A percentile compares a stretch with the other conserved stretches of the same genome.
phyloP scores from a whole-genome alignment of 1,140 invertebrate species.

The Pinna nobilis region DNA sequence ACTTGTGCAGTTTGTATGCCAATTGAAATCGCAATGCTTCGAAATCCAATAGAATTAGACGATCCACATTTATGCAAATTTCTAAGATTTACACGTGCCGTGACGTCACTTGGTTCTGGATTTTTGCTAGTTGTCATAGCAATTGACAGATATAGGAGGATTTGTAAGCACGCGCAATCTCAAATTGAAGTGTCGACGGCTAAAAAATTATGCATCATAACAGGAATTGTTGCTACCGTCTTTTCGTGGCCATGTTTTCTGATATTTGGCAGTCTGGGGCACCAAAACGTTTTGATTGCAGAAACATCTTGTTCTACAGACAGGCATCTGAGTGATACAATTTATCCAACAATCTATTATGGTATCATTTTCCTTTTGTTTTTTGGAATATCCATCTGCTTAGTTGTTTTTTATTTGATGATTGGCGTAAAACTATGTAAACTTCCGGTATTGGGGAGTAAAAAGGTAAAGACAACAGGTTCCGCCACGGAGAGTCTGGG shows the following conservation, averaged over 20 bases:
- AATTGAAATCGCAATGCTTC: conserved; percentile 35
- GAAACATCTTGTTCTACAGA: conserved; percentile 31
- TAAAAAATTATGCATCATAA: conserved; percentile 15
- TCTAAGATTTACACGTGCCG: conserved; percentile 28
- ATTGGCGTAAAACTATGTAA: conserved; percentile 22
- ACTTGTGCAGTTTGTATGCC: conserved; percentile 38
- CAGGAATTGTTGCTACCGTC: not conserved
- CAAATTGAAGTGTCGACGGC: conserved; percentile 16
- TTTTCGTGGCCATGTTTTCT: conserved; percentile 39
- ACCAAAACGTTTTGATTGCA: not conserved
- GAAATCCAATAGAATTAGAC: conserved; percentile 22
- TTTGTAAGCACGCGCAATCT: conserved; percentile 17
- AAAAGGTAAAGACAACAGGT: not conserved
- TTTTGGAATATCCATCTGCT: conserved; percentile 18
- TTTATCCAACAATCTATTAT: conserved; percentile 29
- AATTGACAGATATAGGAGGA: conserved; percentile 29
- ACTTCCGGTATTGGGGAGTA: not conserved
- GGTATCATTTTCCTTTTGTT: conserved; percentile 25
- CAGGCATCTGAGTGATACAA: not conserved
- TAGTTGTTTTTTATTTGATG: conserved; percentile 29
- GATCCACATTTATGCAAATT: conserved; percentile 24
- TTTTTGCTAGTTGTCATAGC: conserved; percentile 34
- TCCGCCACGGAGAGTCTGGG: not conserved
- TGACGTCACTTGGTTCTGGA: conserved; percentile 36
- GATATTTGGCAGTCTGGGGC: conserved; percentile 23